Percentiles rank a stretch among this genome's conserved stretches.
Evolutionary conservation across 1,140 invertebrate genomes (phyloP).

Genomic region (Euwallacea fornicatus): DNA sequence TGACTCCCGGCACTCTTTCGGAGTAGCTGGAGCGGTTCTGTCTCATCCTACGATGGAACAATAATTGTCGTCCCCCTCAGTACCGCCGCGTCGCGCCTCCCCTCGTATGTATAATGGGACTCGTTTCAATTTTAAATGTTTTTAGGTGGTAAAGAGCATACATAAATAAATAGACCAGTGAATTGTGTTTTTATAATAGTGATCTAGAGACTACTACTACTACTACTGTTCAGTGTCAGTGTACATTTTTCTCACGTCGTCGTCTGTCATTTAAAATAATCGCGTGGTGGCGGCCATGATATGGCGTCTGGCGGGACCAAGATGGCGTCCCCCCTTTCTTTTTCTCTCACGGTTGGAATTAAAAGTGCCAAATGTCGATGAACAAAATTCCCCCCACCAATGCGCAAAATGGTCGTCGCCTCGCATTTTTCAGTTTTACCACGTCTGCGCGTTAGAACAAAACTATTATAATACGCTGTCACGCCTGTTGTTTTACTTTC

Average conservation of each 20-base stretch:
- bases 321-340: neutral
- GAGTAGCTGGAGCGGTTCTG: too few relatives aligned
- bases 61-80: neutral
- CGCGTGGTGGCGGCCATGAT: too few relatives aligned
- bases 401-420: too few relatives aligned
- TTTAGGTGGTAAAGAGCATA: slow-evolving; percentile 27
- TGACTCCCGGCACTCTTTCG: too few relatives aligned
- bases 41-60: too few relatives aligned
- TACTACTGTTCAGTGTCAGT: slow-evolving; percentile 25
- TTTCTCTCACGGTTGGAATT: neutral
- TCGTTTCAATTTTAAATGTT: slow-evolving; percentile 35
- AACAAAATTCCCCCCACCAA: too few relatives aligned
- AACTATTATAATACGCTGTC: too few relatives aligned
- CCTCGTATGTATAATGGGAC: slow-evolving; percentile 15
- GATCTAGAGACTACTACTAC: slow-evolving; percentile 13
- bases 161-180: slow-evolving; percentile 34
- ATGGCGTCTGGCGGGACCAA: too few relatives aligned
- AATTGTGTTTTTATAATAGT: slow-evolving; percentile 36
- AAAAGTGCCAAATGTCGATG: too few relatives aligned
- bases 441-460: too few relatives aligned
- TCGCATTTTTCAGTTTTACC: too few relatives aligned
- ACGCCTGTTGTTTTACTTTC: neutral
- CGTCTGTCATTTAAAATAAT: too few relatives aligned
- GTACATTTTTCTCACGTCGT: slow-evolving; percentile 18
- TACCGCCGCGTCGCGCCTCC: slow-evolving; percentile 1